Percentiles rank a stretch among this genome's conserved stretches.
Conservation (phyloP, 2,888 invertebrate species). For the Ischnura elegans region DNA sequence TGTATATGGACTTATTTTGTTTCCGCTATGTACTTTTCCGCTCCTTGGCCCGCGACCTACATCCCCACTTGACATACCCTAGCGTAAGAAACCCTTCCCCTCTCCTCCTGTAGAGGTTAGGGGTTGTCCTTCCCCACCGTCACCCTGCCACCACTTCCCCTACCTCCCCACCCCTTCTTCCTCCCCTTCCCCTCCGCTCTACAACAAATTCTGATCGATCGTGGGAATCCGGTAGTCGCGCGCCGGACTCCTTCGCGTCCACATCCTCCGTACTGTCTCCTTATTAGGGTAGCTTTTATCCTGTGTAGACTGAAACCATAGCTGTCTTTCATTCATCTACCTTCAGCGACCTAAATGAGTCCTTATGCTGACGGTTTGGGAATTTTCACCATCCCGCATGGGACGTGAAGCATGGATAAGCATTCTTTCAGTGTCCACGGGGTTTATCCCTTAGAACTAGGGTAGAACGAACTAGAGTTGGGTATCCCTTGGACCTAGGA, state of each 20-base stretch:
- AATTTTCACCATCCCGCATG: neutral
- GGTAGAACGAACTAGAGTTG: no score
- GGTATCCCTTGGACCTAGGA: neutral
- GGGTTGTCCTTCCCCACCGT: neutral
- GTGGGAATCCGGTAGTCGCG: constrained; percentile 46
- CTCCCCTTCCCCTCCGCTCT: neutral
- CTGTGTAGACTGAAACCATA: no score
- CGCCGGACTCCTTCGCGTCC: constrained; percentile 36
- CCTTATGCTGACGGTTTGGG: no score
- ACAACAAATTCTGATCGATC: constrained; percentile 54
- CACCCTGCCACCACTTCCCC: neutral
- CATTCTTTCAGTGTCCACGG: neutral
- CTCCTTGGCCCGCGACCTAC: neutral
- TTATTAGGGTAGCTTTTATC: no score
- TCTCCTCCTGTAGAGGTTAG: neutral
- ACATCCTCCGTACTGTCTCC: neutral
- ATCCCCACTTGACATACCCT: neutral
- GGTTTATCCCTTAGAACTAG: neutral
- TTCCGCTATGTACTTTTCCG: neutral
- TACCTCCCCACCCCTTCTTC: neutral
- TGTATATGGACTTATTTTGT: no score
- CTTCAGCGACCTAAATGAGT: no score
- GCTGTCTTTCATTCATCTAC: no score
- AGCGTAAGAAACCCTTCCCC: neutral
- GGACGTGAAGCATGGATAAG: neutral